phyloP scores from a whole-genome alignment of 2,888 invertebrate genomes.

The Dicroscelio sp. region DNA sequence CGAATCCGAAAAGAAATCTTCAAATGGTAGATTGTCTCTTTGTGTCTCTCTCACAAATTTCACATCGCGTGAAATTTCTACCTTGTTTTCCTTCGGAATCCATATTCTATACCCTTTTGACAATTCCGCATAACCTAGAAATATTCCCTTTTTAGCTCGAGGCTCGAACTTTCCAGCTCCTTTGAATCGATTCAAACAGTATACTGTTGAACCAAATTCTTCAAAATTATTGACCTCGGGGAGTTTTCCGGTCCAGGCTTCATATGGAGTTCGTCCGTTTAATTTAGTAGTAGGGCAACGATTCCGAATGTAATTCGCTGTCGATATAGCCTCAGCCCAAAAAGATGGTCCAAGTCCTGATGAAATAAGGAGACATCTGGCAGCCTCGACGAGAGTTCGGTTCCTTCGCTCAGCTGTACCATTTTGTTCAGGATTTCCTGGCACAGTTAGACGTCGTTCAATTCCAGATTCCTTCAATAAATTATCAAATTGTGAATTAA shows the following conservation, averaged over 20 bases:
- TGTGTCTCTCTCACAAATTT: not conserved
- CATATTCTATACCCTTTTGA: too few relatives aligned
- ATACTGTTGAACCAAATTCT: slow-evolving; percentile 81
- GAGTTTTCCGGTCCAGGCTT: slow-evolving; percentile 67
- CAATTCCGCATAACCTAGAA: too few relatives aligned
- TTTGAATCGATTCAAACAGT: slow-evolving; percentile 26
- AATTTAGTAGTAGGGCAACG: slow-evolving; percentile 78
- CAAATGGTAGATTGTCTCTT: not conserved
- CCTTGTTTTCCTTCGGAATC: too few relatives aligned
- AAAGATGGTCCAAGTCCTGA: slow-evolving; percentile 79
- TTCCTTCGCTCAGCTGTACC: slow-evolving; percentile 86
- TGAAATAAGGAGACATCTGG: slow-evolving; percentile 84
- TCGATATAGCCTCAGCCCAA: slow-evolving; percentile 87
- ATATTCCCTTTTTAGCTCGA: not conserved
- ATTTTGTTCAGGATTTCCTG: slow-evolving; percentile 79
- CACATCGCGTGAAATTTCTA: slow-evolving; percentile 31
- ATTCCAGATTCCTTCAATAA: slow-evolving; percentile 21
- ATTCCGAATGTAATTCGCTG: slow-evolving; percentile 85
- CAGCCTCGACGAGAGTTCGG: slow-evolving; percentile 84
- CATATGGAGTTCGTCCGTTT: slow-evolving; percentile 78
- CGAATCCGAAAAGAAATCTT: not conserved
- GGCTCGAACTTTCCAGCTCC: slow-evolving; percentile 58
- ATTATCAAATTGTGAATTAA: slow-evolving; percentile 30
- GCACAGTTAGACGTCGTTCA: slow-evolving; percentile 23
- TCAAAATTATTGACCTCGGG: slow-evolving; percentile 79